Base-by-base conservation (phyloP, 2,888 invertebrate genomes). In the Rhabditophanes sp. region DNA sequence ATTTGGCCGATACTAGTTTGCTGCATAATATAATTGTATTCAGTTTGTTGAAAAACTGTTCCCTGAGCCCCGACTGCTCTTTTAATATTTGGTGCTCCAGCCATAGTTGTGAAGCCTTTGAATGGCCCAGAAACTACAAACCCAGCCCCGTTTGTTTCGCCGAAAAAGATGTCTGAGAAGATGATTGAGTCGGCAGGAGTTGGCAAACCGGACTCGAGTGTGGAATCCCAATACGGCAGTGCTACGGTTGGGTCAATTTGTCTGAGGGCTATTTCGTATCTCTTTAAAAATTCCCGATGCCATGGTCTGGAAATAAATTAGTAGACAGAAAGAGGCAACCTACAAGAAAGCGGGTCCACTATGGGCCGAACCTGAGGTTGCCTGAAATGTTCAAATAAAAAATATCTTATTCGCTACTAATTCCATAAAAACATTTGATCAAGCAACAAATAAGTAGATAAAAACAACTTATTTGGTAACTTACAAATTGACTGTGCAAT, bases 311-410 rank as follows among this genome's bases (percentile, higher is more conserved):
- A n/a, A n/a, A n/a, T n/a, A n/a, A n/a, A n/a, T n/a, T n/a, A n/a
- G n/a, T n/a, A n/a, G n/a, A n/a, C n/a, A n/a, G n/a, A n/a, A n/a
- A n/a, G n/a, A n/a, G n/a, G n/a, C n/a, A n/a, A n/a, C n/a, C n/a
- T n/a, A n/a, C 12, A 56, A 40, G 41, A 58, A 58, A 4, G 57
- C 56, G 1, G 58, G 58, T 4, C 58, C 58, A 4, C 50, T 49
- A 25, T 58, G 58, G 14, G 58, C 58, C 9, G 54, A 54, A 12
- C 57, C 57, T 15, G 50, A n/a, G n/a, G n/a, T n/a, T n/a, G n/a
- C n/a, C n/a, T n/a, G n/a, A n/a, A n/a, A n/a, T n/a, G n/a, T n/a
- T n/a, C n/a, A n/a, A n/a, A n/a, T n/a, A n/a, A n/a, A n/a, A n/a
- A n/a, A n/a, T n/a, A n/a, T n/a, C n/a, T n/a, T n/a, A n/a, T n/a